These are phyloP conservation scores for Melanotaenia nigrans DNA, from an alignment of 2,797 vertebrate species.

Conservation along the genomic window DNA sequence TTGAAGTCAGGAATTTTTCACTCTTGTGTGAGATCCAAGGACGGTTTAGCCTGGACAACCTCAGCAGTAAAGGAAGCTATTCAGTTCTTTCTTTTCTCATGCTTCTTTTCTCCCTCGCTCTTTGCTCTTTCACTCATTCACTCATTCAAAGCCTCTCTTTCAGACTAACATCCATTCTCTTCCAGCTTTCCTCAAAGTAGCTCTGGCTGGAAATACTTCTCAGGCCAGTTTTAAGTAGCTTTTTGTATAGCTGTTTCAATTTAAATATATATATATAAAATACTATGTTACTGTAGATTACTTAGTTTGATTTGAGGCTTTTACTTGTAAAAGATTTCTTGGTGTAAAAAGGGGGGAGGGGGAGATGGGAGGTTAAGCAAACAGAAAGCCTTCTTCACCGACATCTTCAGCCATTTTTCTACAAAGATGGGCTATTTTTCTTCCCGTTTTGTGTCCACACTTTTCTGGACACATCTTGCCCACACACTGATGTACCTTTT, in stretches of 20 bases:
- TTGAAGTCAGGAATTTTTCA: neutral
- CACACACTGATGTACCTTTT: conserved; percentile 26
- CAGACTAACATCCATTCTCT: conserved; percentile 7
- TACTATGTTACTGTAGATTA: too few species aligned
- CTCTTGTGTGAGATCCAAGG: conserved; percentile 5
- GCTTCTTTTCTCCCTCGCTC: conserved; percentile 4
- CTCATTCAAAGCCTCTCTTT: conserved; percentile 30
- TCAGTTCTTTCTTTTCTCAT: conserved; percentile 20
- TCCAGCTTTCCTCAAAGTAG: conserved; percentile 21
- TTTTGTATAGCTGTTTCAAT: conserved; percentile 3
- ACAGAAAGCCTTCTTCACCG: conserved; percentile 13
- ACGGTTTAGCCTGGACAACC: conserved; percentile 3
- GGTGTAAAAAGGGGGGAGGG: neutral
- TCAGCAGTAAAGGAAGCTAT: conserved; percentile 13
- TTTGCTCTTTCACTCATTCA: conserved; percentile 30
- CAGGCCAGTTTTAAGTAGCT: neutral
- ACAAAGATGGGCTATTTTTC: conserved; percentile 17
- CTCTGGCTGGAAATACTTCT: conserved; percentile 26
- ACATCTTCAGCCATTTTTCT: conserved; percentile 5
- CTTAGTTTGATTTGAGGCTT: too few species aligned
- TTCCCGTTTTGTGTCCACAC: conserved; percentile 26
- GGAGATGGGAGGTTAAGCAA: conserved; percentile 14
- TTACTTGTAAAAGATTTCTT: neutral
- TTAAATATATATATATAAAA: too few species aligned
- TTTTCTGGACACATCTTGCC: conserved; percentile 1